Conservation (phyloP, 1,140 invertebrate genomes). For the Penaeus vannamei region DNA sequence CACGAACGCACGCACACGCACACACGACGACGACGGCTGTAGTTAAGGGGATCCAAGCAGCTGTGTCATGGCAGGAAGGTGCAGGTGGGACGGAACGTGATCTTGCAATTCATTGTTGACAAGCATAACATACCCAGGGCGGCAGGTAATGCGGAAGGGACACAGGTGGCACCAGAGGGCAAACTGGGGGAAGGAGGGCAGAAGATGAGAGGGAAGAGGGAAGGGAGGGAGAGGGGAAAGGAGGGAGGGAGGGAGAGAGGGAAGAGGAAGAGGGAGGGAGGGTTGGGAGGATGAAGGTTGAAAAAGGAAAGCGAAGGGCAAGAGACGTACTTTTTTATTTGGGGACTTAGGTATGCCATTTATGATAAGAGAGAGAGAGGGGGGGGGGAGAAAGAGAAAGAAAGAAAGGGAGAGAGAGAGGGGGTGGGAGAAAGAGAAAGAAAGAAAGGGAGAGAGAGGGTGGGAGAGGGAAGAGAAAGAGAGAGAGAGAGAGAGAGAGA, state of each 20-base stretch:
- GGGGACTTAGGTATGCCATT: too few species aligned
- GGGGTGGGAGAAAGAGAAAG: conserved; percentile 3
- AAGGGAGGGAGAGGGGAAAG: background rate
- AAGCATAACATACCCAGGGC: too few species aligned
- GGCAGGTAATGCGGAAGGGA: too few species aligned
- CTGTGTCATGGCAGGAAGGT: too few species aligned
- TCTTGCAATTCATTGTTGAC: too few species aligned
- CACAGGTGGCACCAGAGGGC: too few species aligned
- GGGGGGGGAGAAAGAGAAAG: background rate
- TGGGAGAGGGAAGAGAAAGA: conserved; percentile 35
- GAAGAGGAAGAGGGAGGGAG: conserved; percentile 7
- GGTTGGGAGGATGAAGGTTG: background rate
- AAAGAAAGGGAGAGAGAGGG: background rate
- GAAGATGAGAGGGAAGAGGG: background rate
- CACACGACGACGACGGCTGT: too few species aligned
- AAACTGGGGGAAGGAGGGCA: too few species aligned
- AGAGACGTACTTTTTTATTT: too few species aligned
- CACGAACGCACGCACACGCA: too few species aligned
- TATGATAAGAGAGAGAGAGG: background rate
- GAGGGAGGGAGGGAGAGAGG: background rate
- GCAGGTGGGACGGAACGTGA: too few species aligned
- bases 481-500: conserved; percentile 55
- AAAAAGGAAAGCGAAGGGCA: background rate
- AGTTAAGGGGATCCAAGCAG: too few species aligned
- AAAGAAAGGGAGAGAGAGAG: conserved; percentile 27